phyloP scores from a whole-genome alignment of 2,888 invertebrate genomes.

The Tenodera sinensis region DNA sequence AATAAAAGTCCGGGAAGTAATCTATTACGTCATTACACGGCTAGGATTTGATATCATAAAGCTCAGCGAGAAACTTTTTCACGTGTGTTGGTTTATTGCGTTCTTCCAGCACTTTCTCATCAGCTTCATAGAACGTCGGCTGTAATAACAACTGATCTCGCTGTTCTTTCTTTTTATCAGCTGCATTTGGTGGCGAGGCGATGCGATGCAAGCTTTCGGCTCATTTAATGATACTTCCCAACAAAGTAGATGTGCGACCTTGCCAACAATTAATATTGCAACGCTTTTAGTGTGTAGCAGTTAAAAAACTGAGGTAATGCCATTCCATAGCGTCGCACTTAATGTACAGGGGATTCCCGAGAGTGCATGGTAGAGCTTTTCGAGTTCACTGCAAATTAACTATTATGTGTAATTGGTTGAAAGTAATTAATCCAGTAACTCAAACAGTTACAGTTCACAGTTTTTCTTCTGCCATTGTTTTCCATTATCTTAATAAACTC shows the following conservation, averaged over 20 bases:
- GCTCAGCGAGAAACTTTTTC: not conserved
- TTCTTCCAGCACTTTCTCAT: not conserved
- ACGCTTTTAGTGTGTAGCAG: too few relatives aligned
- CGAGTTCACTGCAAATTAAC: too few relatives aligned
- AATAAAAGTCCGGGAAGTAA: slow-evolving; percentile 15
- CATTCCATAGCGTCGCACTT: too few relatives aligned
- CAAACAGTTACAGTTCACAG: too few relatives aligned
- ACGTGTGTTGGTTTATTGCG: not conserved
- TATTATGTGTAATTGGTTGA: too few relatives aligned
- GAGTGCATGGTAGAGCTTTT: too few relatives aligned
- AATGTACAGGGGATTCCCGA: too few relatives aligned
- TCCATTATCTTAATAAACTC: too few relatives aligned
- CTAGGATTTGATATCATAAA: slow-evolving; percentile 19
- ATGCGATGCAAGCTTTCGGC: not conserved
- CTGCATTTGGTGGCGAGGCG: not conserved
- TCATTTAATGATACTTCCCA: not conserved
- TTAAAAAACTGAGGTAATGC: too few relatives aligned
- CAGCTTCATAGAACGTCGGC: not conserved
- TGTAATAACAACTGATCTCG: not conserved
- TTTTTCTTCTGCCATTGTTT: too few relatives aligned
- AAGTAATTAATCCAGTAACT: too few relatives aligned
- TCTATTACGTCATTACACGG: slow-evolving; percentile 18
- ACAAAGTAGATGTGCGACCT: not conserved
- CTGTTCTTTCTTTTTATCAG: not conserved
- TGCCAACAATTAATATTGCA: too few relatives aligned